Conservation (phyloP, 1,140 invertebrate species). For the Drosophila nikananu region DNA sequence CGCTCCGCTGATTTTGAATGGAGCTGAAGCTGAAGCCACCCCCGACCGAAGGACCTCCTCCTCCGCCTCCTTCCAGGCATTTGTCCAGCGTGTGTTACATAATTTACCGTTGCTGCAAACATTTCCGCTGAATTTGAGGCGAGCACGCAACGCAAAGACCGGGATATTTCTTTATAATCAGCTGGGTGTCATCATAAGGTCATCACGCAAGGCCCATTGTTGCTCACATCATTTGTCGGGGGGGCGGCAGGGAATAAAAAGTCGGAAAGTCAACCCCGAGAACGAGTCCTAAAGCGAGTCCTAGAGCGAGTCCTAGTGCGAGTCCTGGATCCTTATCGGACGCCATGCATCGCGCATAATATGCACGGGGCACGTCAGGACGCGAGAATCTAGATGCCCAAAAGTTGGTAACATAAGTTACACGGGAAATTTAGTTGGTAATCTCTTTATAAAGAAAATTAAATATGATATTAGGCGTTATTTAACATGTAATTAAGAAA, state of each 20-base stretch:
- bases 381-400: slow-evolving; percentile 15
- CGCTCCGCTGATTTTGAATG: slow-evolving; percentile 79
- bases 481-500: no score
- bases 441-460: no score
- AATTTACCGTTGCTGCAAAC: slow-evolving; percentile 80
- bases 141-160: slow-evolving; percentile 51
- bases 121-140: slow-evolving; percentile 80
- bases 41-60: slow-evolving; percentile 8
- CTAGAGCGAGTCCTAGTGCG: slow-evolving; percentile 12
- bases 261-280: slow-evolving; percentile 54
- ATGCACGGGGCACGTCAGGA: slow-evolving; percentile 65
- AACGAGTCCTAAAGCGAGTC: slow-evolving; percentile 1
- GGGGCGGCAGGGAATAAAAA: slow-evolving; percentile 28
- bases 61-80: not conserved
- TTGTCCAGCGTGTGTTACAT: slow-evolving; percentile 68
- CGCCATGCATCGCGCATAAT: slow-evolving; percentile 75
- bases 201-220: slow-evolving; percentile 68
- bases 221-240: slow-evolving; percentile 49
- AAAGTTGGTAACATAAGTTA: slow-evolving; percentile 6
- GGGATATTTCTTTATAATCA: slow-evolving; percentile 80
- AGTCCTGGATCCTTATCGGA: slow-evolving; percentile 56
- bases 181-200: slow-evolving; percentile 84
- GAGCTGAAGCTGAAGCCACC: slow-evolving; percentile 10
- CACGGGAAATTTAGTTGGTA: not conserved
- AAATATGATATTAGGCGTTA: no score